Base-by-base conservation (phyloP, 2,113 vertebrate genomes). In the Proteles cristata region DNA sequence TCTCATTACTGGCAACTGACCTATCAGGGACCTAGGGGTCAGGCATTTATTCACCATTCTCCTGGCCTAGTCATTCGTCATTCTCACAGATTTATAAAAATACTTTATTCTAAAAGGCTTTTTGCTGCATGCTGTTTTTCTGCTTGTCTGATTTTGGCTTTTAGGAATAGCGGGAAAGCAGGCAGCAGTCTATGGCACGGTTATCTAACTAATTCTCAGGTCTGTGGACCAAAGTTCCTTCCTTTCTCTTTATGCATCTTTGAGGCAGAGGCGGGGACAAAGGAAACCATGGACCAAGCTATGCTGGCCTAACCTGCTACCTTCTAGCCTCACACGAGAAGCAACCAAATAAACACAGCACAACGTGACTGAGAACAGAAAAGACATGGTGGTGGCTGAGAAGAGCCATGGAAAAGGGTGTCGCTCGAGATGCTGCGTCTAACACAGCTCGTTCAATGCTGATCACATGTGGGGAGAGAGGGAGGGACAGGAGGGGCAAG, bases 11-110 rank as follows among this genome's bases (percentile, higher is more conserved):
- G 77, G 71, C 53, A 87, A 65, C 91, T 94, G 31, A 55, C 45
- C 91, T 88, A 77, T 33, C 90, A 28, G 65, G 48, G 98, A 90
- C 53, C 66, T 50, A 93, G 87, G 87, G 96, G 92, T 95, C 92
- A 82, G 73, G 71, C 31, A n/a, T 71, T 87, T 91, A 7, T 39
- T 91, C 81, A 65, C 81, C 68, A 7, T 35, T 93, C 73, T 77
- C 61, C 55, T 26, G 53, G 80, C 92, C 74, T 66, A 79, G 6
- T 77, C 93, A n/a, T 77, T 93, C 92, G 48, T 63, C 87, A 96
- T 58, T 93, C 85, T 45, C 90, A 93, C 0, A 7, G 61, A n/a
- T 87, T 95, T 89, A 95, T 76, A 93, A 48, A 73, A 98, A 69
- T 28, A 82, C 71, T 88, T 92, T 2, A 84, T 23, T 96, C 81